These are phyloP conservation scores for Cosmia pyralina DNA, from an alignment of 2,888 invertebrate species.

Conservation along the genomic window DNA sequence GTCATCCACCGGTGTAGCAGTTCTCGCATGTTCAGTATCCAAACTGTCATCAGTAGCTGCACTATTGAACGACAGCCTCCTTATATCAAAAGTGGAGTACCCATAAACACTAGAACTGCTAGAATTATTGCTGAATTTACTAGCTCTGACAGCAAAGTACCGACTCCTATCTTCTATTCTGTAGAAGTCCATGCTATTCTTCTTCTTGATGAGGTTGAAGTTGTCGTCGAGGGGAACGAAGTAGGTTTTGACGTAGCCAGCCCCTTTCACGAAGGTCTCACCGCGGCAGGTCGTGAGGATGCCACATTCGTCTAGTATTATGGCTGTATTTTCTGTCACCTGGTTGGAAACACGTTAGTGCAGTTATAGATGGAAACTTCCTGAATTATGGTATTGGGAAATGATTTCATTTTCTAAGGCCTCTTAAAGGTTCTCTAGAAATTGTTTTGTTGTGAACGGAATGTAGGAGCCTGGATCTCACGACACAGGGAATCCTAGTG, in stretches of 20 bases:
- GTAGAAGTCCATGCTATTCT: conserved; percentile 77
- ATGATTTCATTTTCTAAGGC: not conserved
- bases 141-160: conserved; percentile 73
- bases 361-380: not conserved
- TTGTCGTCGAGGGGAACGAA: conserved; percentile 92
- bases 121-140: conserved; percentile 67
- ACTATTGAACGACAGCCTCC: conserved; percentile 68
- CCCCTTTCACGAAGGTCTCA: conserved; percentile 93
- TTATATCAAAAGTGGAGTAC: conserved; percentile 67
- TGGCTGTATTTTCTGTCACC: conserved; percentile 93
- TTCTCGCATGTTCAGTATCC: conserved; percentile 51
- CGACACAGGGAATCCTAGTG: no score
- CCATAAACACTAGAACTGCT: conserved; percentile 49
- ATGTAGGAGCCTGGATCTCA: no score
- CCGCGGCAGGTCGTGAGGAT: conserved; percentile 93
- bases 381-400: not conserved
- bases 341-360: conserved; percentile 65
- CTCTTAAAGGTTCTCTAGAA: not conserved
- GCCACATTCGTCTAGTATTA: conserved; percentile 92
- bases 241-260: conserved; percentile 92
- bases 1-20: conserved; percentile 64
- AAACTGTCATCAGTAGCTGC: conserved; percentile 60
- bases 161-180: conserved; percentile 73
- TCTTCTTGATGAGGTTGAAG: conserved; percentile 87
- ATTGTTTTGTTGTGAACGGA: not conserved